Percentiles rank a stretch among this genome's conserved stretches.
Conservation (phyloP, 2,888 invertebrate genomes). For the Limnephilus marmoratus region DNA sequence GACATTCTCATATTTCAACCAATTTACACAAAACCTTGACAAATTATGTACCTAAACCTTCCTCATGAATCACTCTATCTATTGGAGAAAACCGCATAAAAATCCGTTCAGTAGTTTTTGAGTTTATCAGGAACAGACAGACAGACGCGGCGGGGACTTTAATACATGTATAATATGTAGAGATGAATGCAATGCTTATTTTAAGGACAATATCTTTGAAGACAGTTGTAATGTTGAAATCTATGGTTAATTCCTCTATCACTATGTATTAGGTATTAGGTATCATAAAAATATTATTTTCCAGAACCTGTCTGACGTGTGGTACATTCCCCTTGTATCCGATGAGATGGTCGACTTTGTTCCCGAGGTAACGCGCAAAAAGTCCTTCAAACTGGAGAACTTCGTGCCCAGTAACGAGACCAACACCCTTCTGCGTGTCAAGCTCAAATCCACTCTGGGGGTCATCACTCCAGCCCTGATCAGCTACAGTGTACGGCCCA, state of each 20-base stretch:
- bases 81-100: no score
- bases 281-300: conserved; percentile 63
- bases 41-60: no score
- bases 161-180: no score
- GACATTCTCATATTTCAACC: no score
- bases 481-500: conserved; percentile 81
- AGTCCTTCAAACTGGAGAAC: conserved; percentile 67
- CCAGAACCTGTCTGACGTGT: conserved; percentile 77
- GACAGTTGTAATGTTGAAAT: no score
- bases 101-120: no score
- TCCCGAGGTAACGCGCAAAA: conserved; percentile 74
- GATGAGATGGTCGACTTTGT: conserved; percentile 79
- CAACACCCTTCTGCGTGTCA: conserved; percentile 66
- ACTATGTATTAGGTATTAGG: not conserved
- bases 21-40: no score
- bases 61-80: no score
- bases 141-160: no score
- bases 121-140: no score
- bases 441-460: conserved; percentile 51
- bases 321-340: conserved; percentile 79
- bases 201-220: no score
- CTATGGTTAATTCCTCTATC: not conserved
- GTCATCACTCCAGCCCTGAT: conserved; percentile 71
- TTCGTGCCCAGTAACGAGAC: conserved; percentile 67
- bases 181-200: no score